These are phyloP conservation scores for Aphaenogaster ashmeadi DNA, from an alignment of 1,140 invertebrate genomes.

Conservation along the genomic window DNA sequence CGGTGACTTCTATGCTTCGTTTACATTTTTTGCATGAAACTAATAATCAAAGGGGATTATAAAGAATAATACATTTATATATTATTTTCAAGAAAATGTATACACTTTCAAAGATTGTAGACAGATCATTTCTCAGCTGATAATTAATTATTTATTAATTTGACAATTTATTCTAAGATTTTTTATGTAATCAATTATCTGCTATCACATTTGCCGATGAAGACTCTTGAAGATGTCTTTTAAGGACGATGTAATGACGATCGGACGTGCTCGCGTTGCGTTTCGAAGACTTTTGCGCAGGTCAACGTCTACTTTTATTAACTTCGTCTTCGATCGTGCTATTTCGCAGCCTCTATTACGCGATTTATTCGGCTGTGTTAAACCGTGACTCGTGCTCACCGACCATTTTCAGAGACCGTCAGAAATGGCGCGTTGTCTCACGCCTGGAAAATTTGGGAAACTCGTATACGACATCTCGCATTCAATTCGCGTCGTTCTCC, in stretches of 20 bases:
- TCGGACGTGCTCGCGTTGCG: not conserved
- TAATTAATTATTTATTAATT: not conserved
- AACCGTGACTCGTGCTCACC: conserved; percentile 2
- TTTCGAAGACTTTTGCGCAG: not conserved
- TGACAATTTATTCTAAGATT: not conserved
- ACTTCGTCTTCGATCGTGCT: conserved; percentile 22
- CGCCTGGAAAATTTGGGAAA: conserved; percentile 64
- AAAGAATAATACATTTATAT: not conserved
- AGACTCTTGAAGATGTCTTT: not conserved
- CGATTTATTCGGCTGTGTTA: conserved; percentile 45
- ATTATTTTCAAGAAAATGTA: not conserved
- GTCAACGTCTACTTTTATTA: not conserved
- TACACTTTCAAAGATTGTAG: not conserved
- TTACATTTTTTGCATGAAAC: not conserved
- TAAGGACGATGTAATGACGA: not conserved
- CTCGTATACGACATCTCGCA: conserved; percentile 49
- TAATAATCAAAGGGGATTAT: not conserved
- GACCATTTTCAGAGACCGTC: conserved; percentile 11
- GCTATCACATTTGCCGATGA: not conserved
- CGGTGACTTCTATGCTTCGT: not conserved
- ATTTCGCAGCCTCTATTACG: conserved; percentile 37
- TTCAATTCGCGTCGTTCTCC: conserved; percentile 47
- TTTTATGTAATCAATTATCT: conserved; percentile 1
- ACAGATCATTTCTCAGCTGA: not conserved
- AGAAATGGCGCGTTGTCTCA: conserved; percentile 32